Conservation (phyloP, 2,888 invertebrate species). For the Incurvaria masculella region DNA sequence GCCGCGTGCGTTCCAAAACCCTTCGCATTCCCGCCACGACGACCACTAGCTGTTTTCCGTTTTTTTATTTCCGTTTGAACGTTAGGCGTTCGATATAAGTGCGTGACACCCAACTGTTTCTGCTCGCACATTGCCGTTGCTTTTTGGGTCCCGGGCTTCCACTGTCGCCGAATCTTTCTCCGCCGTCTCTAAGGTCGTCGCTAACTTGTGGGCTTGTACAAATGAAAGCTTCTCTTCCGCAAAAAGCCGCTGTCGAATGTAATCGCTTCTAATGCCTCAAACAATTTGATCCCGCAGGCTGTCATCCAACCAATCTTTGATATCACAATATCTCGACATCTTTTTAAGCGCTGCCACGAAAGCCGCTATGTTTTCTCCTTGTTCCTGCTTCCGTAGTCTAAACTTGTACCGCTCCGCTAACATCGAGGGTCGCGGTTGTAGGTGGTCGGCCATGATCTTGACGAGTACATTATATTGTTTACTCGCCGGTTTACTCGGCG, state of each 20-base stretch:
- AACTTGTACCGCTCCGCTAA: slow-evolving; percentile 16
- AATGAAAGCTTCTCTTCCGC: not conserved
- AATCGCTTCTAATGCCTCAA: not conserved
- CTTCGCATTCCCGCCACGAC: no score
- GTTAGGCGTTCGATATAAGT: no score
- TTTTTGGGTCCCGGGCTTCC: no score
- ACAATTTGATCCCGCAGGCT: slow-evolving; percentile 1
- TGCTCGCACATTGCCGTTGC: no score
- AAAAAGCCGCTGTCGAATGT: slow-evolving; percentile 1
- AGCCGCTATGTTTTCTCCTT: not conserved
- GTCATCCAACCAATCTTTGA: slow-evolving; percentile 3
- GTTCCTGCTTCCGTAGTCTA: slow-evolving; percentile 5
- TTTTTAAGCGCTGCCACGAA: slow-evolving; percentile 1
- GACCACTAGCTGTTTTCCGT: no score
- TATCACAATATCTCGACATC: slow-evolving; percentile 4
- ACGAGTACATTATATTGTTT: no score
- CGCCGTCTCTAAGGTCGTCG: slow-evolving; percentile 2
- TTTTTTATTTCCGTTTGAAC: no score
- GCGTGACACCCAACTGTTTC: no score
- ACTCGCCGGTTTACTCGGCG: no score
- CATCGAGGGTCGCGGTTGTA: slow-evolving; percentile 1
- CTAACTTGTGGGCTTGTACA: not conserved
- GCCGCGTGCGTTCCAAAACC: no score
- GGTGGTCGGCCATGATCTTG: no score
- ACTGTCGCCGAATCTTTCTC: not conserved